Evolutionary conservation across 2,888 invertebrate species (phyloP).

Genomic region (Resseliella maxima): DNA sequence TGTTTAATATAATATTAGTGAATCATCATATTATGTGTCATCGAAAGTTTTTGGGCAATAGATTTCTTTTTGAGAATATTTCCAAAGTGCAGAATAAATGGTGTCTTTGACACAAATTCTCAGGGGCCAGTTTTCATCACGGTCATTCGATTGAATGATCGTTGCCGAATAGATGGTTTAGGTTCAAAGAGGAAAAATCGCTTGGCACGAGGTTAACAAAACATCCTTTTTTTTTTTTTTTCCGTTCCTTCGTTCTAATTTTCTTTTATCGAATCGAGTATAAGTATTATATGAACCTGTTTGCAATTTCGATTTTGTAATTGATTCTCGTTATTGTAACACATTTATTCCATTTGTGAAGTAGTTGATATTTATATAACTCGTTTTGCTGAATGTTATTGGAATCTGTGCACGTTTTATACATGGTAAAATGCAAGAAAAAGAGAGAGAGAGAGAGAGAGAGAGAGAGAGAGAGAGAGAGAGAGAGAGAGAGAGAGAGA

Average conservation of each 20-base stretch:
- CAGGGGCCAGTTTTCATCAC: neutral
- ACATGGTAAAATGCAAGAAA: no score
- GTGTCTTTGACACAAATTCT: neutral
- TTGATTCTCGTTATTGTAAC: conserved; percentile 9
- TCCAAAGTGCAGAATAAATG: neutral
- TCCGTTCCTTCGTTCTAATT: no score
- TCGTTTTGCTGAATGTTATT: neutral
- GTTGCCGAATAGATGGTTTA: neutral
- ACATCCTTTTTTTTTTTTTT: neutral
- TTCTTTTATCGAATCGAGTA: no score
- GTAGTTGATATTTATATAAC: neutral
- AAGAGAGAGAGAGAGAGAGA: no score
- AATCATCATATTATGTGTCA: no score
- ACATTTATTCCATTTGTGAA: conserved; percentile 1
- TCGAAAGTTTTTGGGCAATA: no score
- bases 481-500: no score
- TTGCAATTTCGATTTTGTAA: neutral
- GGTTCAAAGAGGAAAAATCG: neutral
- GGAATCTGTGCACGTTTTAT: neutral
- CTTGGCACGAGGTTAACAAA: neutral
- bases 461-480: no score
- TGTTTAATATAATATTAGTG: no score
- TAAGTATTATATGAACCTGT: neutral
- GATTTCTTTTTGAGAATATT: neutral
- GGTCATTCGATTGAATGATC: neutral